Conservation (phyloP, 2,888 invertebrate genomes). For the Lasioglossum pauxillum region DNA sequence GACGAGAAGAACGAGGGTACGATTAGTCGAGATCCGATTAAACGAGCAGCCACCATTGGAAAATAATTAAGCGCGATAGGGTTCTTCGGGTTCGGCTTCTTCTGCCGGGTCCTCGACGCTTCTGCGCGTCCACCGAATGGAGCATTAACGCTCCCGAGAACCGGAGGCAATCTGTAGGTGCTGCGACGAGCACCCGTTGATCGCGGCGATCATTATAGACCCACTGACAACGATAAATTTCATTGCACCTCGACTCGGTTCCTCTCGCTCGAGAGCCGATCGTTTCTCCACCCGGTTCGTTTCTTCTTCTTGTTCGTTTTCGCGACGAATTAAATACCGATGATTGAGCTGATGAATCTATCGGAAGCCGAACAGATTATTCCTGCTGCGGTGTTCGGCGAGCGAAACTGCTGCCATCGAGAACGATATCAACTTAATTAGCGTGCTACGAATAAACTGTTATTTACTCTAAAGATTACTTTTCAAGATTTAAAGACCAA, state of each 20-base stretch:
- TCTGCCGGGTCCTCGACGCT: constrained; percentile 56
- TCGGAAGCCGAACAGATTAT: neutral
- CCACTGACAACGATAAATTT: constrained; percentile 57
- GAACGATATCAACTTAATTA: neutral
- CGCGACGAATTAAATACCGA: constrained; percentile 28
- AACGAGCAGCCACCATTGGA: constrained; percentile 64
- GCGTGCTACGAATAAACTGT: neutral
- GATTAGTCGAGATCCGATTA: constrained; percentile 70
- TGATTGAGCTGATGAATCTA: constrained; percentile 9
- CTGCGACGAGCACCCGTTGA: constrained; percentile 32
- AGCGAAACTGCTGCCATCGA: neutral
- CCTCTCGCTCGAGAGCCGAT: constrained; percentile 35
- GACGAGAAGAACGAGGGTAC: constrained; percentile 35
- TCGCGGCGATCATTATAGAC: constrained; percentile 61
- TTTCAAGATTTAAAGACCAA: neutral
- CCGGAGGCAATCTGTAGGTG: constrained; percentile 54
- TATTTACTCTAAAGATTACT: neutral
- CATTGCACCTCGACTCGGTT: constrained; percentile 26
- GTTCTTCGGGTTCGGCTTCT: constrained; percentile 56
- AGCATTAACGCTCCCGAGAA: constrained; percentile 38
- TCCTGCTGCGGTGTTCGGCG: neutral
- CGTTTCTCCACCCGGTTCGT: neutral
- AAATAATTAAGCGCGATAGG: constrained; percentile 69
- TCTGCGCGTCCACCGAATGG: constrained; percentile 29
- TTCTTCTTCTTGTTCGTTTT: constrained; percentile 11